A percentile compares a stretch with the other conserved stretches of the same genome.
Evolutionary conservation across 2,888 invertebrate genomes (phyloP).

Genomic region (Cerastoderma edule): DNA sequence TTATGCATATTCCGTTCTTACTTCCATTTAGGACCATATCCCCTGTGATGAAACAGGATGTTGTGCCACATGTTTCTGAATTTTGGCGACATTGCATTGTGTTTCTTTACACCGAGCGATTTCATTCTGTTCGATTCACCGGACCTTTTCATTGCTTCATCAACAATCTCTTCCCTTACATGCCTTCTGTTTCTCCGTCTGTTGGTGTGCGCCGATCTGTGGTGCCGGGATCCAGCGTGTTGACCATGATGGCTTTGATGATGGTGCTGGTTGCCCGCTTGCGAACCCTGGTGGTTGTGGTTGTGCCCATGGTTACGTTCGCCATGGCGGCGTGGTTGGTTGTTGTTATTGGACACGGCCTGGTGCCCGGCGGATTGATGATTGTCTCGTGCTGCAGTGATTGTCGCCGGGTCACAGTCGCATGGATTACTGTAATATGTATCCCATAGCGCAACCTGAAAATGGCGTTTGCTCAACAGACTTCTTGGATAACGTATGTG

Average conservation of each 20-base stretch:
- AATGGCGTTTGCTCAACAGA: slow-evolving; percentile 52
- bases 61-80: not conserved
- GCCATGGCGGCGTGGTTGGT: not conserved
- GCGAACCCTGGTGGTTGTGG: not conserved
- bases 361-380: slow-evolving; percentile 1
- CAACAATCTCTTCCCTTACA: not conserved
- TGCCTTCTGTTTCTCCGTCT: not conserved
- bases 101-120: too few species aligned
- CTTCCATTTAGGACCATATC: too few species aligned
- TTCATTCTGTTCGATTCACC: too few species aligned
- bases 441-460: slow-evolving; percentile 54
- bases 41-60: not conserved
- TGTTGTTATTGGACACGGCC: not conserved
- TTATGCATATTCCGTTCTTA: too few species aligned
- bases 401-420: slow-evolving; percentile 39
- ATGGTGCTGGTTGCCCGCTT: not conserved
- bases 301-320: not conserved
- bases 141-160: too few species aligned
- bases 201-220: not conserved
- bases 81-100: not conserved
- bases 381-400: not conserved
- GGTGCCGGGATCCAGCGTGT: slow-evolving; percentile 9
- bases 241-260: slow-evolving; percentile 3
- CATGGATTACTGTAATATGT: slow-evolving; percentile 59
- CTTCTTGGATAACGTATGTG: slow-evolving; percentile 75